Conservation (phyloP, 37 sponge, comb jelly and placozoan genomes). For the Spongilla lacustris region DNA sequence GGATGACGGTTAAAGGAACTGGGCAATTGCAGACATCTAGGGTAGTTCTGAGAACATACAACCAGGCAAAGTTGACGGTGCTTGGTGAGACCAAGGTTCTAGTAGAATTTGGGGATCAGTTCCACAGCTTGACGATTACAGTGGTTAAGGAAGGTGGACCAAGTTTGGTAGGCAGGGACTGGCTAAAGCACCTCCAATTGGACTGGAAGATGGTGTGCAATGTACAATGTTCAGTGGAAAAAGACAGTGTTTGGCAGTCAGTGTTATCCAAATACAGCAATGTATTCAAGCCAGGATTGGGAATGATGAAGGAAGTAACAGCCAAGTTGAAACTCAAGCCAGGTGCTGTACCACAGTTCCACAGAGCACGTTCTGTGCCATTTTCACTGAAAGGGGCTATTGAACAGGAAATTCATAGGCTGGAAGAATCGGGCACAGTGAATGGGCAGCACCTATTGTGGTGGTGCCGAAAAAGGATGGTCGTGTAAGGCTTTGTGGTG, state of each 20-base stretch:
- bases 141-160: not conserved
- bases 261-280: not conserved
- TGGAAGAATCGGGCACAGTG: constrained; percentile 18
- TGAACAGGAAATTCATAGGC: constrained; percentile 11
- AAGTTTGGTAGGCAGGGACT: not conserved
- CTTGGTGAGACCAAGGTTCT: not conserved
- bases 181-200: not conserved
- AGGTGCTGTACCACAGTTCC: constrained; percentile 10
- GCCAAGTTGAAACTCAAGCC: constrained; percentile 3
- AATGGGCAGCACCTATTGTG: constrained; percentile 49
- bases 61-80: not conserved
- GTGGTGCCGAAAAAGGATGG: constrained; percentile 34
- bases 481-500: constrained; percentile 1
- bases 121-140: not conserved
- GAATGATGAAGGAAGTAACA: not conserved
- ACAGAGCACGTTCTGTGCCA: constrained; percentile 12
- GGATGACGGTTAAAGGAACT: too few species aligned
- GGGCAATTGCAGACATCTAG: not conserved
- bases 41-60: not conserved
- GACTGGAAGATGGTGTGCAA: not conserved
- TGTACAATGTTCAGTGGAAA: not conserved
- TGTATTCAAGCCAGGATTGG: constrained; percentile 14
- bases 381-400: not conserved
- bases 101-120: not conserved
- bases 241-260: not conserved